Conservation (phyloP, 2,888 invertebrate genomes). For the Leptopilina syphax region DNA sequence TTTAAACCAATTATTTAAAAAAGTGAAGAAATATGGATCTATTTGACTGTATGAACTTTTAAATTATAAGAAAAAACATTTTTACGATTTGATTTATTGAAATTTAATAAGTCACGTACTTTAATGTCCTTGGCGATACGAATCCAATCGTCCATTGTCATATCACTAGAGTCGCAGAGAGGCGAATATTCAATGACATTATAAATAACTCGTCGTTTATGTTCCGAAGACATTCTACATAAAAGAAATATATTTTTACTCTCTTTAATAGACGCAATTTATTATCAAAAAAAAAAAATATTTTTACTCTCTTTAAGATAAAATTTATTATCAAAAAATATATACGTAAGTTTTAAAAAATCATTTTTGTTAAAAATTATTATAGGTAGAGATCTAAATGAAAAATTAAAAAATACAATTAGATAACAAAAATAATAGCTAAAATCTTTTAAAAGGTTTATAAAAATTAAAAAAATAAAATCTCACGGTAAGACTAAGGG, state of each 20-base stretch:
- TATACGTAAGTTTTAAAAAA: too few relatives aligned
- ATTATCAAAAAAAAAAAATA: too few relatives aligned
- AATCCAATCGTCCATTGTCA: slow-evolving; percentile 94
- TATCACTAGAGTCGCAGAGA: slow-evolving; percentile 94
- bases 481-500: slow-evolving; percentile 81
- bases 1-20: too few relatives aligned
- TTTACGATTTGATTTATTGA: neutral
- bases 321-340: too few relatives aligned
- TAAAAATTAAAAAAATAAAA: neutral
- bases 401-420: too few relatives aligned
- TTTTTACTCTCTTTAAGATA: too few relatives aligned
- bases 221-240: slow-evolving; percentile 63
- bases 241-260: neutral
- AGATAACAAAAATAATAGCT: too few relatives aligned
- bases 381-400: too few relatives aligned
- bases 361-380: too few relatives aligned
- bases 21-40: too few relatives aligned
- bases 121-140: slow-evolving; percentile 91
- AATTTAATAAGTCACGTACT: slow-evolving; percentile 77
- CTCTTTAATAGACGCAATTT: too few relatives aligned
- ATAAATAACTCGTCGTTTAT: slow-evolving; percentile 83
- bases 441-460: too few relatives aligned
- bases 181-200: slow-evolving; percentile 91
- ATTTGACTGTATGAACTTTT: neutral
- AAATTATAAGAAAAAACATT: neutral